Evolutionary conservation across 2,113 vertebrate genomes (phyloP), one percentile per base, ranked within the genome.

Genomic region (Rhegmatorhina hoffmannsi): DNA sequence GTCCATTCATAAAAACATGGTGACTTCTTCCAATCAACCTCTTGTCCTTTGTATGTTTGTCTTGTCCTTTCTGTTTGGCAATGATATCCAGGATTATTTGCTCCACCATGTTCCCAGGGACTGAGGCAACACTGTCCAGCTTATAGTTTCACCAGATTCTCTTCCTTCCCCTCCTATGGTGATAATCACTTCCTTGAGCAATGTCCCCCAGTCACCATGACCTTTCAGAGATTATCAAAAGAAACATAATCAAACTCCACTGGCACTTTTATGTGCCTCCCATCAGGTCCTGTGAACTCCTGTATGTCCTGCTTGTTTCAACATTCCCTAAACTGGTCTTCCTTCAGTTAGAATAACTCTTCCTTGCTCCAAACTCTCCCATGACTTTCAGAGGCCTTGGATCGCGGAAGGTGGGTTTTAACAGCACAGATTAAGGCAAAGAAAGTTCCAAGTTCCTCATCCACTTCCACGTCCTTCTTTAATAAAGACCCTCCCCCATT

Each of bases 231-330:
- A 28, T 21, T 43, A 85, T 33, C 33, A 36, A 63, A 24, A 49
- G 20, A 7, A 36, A 23, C 17, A 67, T 23, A 0, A 0, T 33
- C 20, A 70, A 94, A 64, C 13, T 78, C n/a, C 0, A 2, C 5
- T 28, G 49, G 38, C 1, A 0, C n/a, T 44, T 43, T 31, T 17
- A 26, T 5, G 13, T 38, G n/a, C 25, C 21, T 79, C n/a, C 38
- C 26, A 28, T 34, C 11, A 70, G 11, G 18, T 47, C 10, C 60
- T 66, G 31, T 11, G 9, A 21, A 58, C 17, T 74, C 55, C 24
- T 15, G 1, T 21, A 72, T 2, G 10, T 36, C 14, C 52, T 21
- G 17, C 17, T 72, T 68, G 25, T 72, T 88, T 36, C 44, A 40
- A 52, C 4, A 21, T 40, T 66, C 21, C 47, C 44, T 72, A 36